phyloP scores from a whole-genome alignment of 2,888 invertebrate genomes.

The Drosophila atripex region DNA sequence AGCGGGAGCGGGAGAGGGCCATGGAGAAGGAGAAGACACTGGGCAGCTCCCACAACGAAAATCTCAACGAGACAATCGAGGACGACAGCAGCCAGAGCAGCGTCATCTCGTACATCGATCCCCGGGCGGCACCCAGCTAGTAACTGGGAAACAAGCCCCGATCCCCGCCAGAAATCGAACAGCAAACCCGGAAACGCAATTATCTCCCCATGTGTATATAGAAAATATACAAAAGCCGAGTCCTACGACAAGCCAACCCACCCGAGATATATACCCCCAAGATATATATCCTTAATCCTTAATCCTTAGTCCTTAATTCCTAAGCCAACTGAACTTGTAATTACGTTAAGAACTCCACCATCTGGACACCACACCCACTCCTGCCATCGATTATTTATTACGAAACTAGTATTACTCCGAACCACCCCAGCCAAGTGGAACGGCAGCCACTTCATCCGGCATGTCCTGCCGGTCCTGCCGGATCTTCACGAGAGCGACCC shows the following conservation, averaged over 20 bases:
- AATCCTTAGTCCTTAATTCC: neutral
- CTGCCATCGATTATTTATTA: conserved; percentile 55
- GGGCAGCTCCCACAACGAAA: conserved; percentile 50
- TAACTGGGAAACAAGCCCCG: conserved; percentile 2
- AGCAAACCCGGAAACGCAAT: no score
- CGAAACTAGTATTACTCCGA: conserved; percentile 38
- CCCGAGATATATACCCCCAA: neutral
- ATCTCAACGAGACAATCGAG: conserved; percentile 79
- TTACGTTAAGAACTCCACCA: conserved; percentile 23
- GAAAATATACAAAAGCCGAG: conserved; percentile 16
- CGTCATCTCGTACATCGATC: conserved; percentile 83
- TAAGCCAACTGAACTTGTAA: conserved; percentile 44
- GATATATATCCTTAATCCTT: neutral
- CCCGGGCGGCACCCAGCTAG: conserved; percentile 61
- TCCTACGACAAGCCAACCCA: neutral
- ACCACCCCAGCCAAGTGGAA: neutral
- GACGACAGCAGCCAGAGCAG: conserved; percentile 84
- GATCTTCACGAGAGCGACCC: no score
- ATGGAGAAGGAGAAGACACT: conserved; percentile 8
- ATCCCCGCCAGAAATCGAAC: conserved; percentile 21
- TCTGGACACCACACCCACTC: neutral
- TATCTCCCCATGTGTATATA: conserved; percentile 22
- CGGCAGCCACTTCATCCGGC: no score
- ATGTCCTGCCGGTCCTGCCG: no score
- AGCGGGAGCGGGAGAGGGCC: neutral